Percentiles rank a stretch among this genome's conserved stretches.
Conservation (phyloP, 92 coral and sea anemone species). For the Anthopleura xanthogrammica region DNA sequence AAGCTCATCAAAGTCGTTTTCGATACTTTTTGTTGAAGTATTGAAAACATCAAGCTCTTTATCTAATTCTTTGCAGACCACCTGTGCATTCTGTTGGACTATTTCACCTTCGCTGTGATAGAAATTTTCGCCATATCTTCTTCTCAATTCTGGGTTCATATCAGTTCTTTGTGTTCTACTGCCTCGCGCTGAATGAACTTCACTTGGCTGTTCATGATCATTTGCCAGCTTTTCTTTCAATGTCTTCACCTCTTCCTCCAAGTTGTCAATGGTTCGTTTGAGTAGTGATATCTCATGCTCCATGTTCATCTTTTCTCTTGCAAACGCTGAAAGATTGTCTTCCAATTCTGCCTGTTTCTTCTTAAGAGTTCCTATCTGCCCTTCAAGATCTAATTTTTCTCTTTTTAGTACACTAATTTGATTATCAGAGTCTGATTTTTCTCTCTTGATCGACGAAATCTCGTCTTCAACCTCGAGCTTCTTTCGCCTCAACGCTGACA, state of each 20-base stretch:
- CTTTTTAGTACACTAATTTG: slow-evolving; percentile 61
- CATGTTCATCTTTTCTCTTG: slow-evolving; percentile 72
- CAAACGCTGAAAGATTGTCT: slow-evolving; percentile 63
- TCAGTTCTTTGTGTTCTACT: slow-evolving; percentile 19
- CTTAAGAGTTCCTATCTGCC: slow-evolving; percentile 54
- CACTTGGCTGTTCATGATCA: not conserved
- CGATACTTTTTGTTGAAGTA: slow-evolving; percentile 23
- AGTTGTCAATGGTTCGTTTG: slow-evolving; percentile 52
- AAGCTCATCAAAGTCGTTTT: slow-evolving; percentile 39
- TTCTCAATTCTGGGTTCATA: not conserved
- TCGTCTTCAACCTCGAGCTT: slow-evolving; percentile 90
- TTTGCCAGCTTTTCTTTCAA: slow-evolving; percentile 10
- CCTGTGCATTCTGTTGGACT: slow-evolving; percentile 9
- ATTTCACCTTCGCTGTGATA: slow-evolving; percentile 25
- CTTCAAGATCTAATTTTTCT: slow-evolving; percentile 69
- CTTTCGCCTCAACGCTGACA: slow-evolving; percentile 73
- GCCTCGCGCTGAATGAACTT: slow-evolving; percentile 32
- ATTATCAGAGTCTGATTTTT: slow-evolving; percentile 84
- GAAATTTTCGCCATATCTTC: slow-evolving; percentile 8
- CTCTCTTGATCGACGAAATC: slow-evolving; percentile 80
- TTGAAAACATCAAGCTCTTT: slow-evolving; percentile 31
- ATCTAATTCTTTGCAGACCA: slow-evolving; percentile 36
- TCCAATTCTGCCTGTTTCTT: slow-evolving; percentile 67
- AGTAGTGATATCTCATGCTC: slow-evolving; percentile 71
- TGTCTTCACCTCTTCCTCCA: slow-evolving; percentile 51